Evolutionary conservation across 2,113 vertebrate genomes (phyloP), one percentile per base, ranked within the genome.

Genomic region (Ancistrus triradiatus): DNA sequence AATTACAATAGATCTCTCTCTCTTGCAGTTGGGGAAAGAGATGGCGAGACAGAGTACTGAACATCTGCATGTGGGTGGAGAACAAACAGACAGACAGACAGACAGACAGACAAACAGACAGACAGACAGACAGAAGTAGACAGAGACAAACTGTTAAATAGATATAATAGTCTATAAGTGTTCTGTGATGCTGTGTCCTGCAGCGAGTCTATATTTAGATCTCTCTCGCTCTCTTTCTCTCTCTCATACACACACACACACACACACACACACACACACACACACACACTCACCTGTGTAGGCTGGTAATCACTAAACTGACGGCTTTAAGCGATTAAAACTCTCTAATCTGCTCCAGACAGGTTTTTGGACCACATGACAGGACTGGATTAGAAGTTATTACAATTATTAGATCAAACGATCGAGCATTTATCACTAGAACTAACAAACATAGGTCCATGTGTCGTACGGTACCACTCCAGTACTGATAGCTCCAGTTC

Each of bases 1-100:
- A 84, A 79, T 87, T 86, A 89, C 86, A 87, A 85, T 86, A 88
- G 83, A 80, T 76, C 80, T 82, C 70, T 70, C 48, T n/a, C n/a
- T n/a, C n/a, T n/a, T n/a, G n/a, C n/a, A n/a, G n/a, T n/a, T n/a
- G n/a, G n/a, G n/a, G n/a, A n/a, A 37, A 37, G 2, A 9, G 35
- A 37, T 7, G 14, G 35, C 9, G 9, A 9, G 35, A 37, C 35
- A 6, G 35, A 37, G 35, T 37, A 37, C 14, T 37, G 14, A 37
- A 37, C 35, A 13, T 49, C n/a, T n/a, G n/a, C n/a, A n/a, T n/a
- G n/a, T n/a, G n/a, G n/a, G n/a, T n/a, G n/a, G n/a, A n/a, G n/a
- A n/a, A n/a, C n/a, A n/a, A n/a, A n/a, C n/a, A n/a, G n/a, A n/a
- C n/a, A n/a, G n/a, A n/a, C n/a, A n/a, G n/a, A n/a, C n/a, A n/a